Base-by-base conservation (phyloP, 1,140 invertebrate genomes). In the Drosophila neocordata region DNA sequence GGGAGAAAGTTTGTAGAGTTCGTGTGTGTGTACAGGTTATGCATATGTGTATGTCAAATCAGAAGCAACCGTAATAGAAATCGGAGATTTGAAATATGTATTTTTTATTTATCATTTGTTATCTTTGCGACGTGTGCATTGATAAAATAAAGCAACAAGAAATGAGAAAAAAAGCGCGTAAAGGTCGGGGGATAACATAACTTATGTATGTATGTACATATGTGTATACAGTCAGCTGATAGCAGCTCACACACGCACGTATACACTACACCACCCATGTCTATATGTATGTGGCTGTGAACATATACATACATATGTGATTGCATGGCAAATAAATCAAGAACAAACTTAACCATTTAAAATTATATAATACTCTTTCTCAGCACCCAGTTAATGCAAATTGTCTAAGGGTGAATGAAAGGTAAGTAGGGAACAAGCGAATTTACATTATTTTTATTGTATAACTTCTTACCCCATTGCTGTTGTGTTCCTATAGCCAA, bases 71-170 rank as follows among this genome's bases (percentile, higher is more conserved):
- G 41, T 20, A 48, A 48, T 48, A 48, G 41, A 48, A 48, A 48
- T 57, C 24, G 18, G 13, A 51, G 34, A 68, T 70, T 68, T 59
- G 7, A 22, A 15, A 6, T 18, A 27, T 48, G 24, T 68, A 70
- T 48, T 57, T 57, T 70, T 56, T n/a, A n/a, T 57, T 57, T 70
- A 53, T 69, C 51, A 64, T 76, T 56, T 59, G 60, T 60, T 71
- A 70, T 69, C 57, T 38, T 31, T 51, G 31, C 48, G 64, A 75
- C 72, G 71, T 75, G 65, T 76, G 73, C 73, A 77, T 77, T 77
- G 73, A 65, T 69, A 69, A 34, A 24, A 27, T 15, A 35, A 13
- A 7, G 27, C 37, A 34, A 56, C 55, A 41, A 57, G 24, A 76
- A 72, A 51, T 20, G 51, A 74, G 52, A 56, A 68, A 74, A 74